Base-by-base conservation (phyloP, 53 echinoderm and acorn worm genomes). In the Astropecten irregularis region DNA sequence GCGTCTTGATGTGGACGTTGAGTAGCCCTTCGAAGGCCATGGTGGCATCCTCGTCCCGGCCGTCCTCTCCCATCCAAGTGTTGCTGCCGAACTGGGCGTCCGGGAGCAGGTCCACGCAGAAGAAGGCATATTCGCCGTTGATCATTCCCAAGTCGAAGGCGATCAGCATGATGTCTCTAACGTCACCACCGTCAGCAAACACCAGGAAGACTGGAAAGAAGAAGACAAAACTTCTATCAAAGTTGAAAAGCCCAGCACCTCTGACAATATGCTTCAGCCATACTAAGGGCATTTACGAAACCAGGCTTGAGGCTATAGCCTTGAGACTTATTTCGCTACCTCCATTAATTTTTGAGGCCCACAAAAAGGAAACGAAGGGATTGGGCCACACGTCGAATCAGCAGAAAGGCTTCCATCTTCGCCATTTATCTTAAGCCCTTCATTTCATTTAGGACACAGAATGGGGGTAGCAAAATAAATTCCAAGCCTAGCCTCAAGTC, bases 31-130 rank as follows among this genome's bases (percentile, higher is more conserved):
- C 32, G 55, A 93, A 90, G 1, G 93, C 85, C 32, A 1, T 11
- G 37, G 57, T 31, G 13, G 90, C 93, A 2, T 90, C 90, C 0
- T 59, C 82, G 71, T 93, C 93, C 16, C 85, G 55, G 13, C 93
- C 93, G 73, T 93, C 93, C 22, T 88, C 85, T 28, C 88, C 93
- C 93, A 90, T 90, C 79, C 90, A 93, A 2, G 88, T 88, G 51
- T 88, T 90, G 37, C 28, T 35, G 14, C 93, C 90, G 9, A 65
- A 23, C 20, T 66, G 40, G 25, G 84, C 83, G 30, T 84, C 81
- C 34, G 69, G 59, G 0, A 81, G n/a, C 10, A 93, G 14, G 59
- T 93, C 85, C 21, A 90, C 71, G 51, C 90, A 84, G 71, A 93
- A 38, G 69, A 93, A 93, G 34, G 74, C 90, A 66, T 90, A 90